Base-by-base conservation (phyloP, 2,888 invertebrate species). In the Drosophila monieri region DNA sequence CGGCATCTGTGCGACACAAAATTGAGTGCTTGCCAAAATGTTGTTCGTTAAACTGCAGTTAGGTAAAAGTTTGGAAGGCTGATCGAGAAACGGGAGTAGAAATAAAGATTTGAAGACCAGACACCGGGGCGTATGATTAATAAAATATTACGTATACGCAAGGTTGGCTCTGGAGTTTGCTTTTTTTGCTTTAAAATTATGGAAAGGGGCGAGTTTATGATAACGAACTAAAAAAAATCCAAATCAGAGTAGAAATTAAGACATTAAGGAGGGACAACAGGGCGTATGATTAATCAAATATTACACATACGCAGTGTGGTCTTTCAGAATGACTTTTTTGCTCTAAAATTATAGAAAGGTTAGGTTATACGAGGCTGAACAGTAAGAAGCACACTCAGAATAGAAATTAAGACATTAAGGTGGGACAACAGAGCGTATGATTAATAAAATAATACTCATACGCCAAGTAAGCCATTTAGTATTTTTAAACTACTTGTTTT, bases 11-110 rank as follows among this genome's bases (percentile, higher is more conserved):
- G 54, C 30, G 53, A 53, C 41, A 60, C 18, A 27, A 44, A 49
- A 53, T 60, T 67, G 66, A 55, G 30, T 35, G 48, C 15, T 54
- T 54, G 60, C 70, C 66, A 64, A 64, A 46, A 30, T 21, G 47
- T 46, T 41, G 27, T 41, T 35, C 10, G 56, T 21, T 43, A 65
- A 60, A 64, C 44, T 64, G 66, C 65, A 64, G 62, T 32, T 69
- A 68, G 65, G 68, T 66, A 57, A 58, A 41, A 67, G 41, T 41
- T 41, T 15, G 3, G 1, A 41, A 9, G 10, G 15, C 8, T 41
- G 49, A 25, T n/a, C 32, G 14, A 18, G n/a, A 10, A 44, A 44
- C 25, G 27, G 30, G 44, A 14, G 30, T 23, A 64, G 53, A 37
- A 61, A 61, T 61, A 41, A 61, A 14, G 52, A 10, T 27, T 25